Evolutionary conservation across 2,113 vertebrate genomes (phyloP).

Genomic region (human (Homo sapiens)): GRCh38 chr2:55350501-55351000

Average conservation of each 20-base stretch:
- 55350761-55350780: neutral
- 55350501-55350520: neutral
- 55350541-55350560: neutral
- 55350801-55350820: neutral
- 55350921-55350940: neutral
- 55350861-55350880: neutral
- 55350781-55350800: neutral
- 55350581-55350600: neutral
- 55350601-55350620: too few species aligned
- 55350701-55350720: neutral
- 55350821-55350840: neutral
- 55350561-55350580: neutral
- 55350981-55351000: neutral
- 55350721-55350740: neutral
- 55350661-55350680: neutral
- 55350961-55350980: slow-evolving; percentile 27
- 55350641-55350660: too few species aligned
- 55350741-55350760: neutral
- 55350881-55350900: neutral
- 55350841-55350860: neutral
- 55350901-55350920: neutral
- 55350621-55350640: too few species aligned
- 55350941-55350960: neutral
- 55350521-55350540: slow-evolving; percentile 36
- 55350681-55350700: neutral